Evolutionary conservation across 2,888 invertebrate species (phyloP).

Genomic region (Leptinotarsa rubiginosa): DNA sequence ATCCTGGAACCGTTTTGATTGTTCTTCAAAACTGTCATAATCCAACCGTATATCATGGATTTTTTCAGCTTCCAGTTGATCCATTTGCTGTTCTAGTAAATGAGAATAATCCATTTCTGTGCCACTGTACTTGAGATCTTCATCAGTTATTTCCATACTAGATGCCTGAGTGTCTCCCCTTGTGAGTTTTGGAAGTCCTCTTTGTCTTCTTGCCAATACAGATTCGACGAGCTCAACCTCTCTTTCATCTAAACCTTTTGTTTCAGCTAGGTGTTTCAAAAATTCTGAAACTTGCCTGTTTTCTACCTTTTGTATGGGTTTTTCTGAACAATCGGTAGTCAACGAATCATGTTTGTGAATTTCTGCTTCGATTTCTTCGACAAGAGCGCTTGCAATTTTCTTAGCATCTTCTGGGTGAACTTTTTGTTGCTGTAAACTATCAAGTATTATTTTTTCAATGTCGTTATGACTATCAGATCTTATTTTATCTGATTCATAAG

Average conservation of each 20-base stretch:
- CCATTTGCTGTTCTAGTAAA: constrained; percentile 64
- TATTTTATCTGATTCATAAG: constrained; percentile 60
- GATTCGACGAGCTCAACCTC: constrained; percentile 68
- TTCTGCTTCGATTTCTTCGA: constrained; percentile 70
- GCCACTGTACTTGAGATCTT: constrained; percentile 79
- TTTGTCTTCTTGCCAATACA: constrained; percentile 67
- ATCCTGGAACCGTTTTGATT: constrained; percentile 52
- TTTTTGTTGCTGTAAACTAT: constrained; percentile 64
- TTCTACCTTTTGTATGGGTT: constrained; percentile 47
- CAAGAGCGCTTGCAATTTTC: constrained; percentile 67
- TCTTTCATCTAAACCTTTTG: constrained; percentile 66
- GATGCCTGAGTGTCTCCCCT: constrained; percentile 68
- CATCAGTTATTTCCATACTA: constrained; percentile 72
- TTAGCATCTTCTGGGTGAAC: constrained; percentile 68
- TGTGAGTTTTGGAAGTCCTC: constrained; percentile 64
- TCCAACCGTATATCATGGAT: constrained; percentile 64
- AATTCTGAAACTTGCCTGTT: constrained; percentile 65
- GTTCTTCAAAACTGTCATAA: constrained; percentile 52
- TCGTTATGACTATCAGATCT: constrained; percentile 64
- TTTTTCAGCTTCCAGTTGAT: constrained; percentile 67
- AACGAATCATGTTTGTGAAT: constrained; percentile 64
- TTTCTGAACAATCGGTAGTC: constrained; percentile 35
- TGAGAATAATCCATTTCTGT: constrained; percentile 74
- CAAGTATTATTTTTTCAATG: constrained; percentile 64
- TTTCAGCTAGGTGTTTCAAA: constrained; percentile 64